Conservation (phyloP, 2,888 invertebrate genomes). For the Polymixis lichenea region DNA sequence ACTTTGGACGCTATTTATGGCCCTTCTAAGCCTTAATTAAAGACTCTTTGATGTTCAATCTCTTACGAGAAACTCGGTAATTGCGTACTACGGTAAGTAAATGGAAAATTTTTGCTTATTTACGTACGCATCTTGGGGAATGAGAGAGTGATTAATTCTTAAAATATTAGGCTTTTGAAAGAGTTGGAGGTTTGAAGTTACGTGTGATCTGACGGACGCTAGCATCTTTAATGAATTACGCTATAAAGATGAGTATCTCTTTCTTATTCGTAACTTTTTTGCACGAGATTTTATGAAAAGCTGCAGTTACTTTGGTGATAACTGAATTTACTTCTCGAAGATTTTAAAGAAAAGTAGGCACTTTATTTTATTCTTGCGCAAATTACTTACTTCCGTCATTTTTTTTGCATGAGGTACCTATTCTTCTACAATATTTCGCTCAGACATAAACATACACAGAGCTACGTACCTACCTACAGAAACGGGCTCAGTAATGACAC, state of each 20-base stretch:
- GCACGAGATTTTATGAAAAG: not conserved
- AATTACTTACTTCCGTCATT: not conserved
- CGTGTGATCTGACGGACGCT: not conserved
- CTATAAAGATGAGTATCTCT: not conserved
- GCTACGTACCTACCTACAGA: not conserved
- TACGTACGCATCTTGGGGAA: constrained; percentile 52
- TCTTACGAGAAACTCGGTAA: constrained; percentile 86
- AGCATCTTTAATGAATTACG: constrained; percentile 4
- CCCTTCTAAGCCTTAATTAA: constrained; percentile 87
- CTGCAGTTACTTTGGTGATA: not conserved
- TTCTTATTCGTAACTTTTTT: not conserved
- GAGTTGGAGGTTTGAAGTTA: constrained; percentile 22
- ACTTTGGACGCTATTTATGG: constrained; percentile 86
- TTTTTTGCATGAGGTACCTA: not conserved
- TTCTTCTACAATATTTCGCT: not conserved
- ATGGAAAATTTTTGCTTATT: constrained; percentile 67
- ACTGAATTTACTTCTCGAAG: not conserved
- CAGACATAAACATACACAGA: not conserved
- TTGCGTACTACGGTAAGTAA: constrained; percentile 80
- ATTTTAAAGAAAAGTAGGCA: not conserved
- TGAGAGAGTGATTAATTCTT: constrained; percentile 38
- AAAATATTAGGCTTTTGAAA: constrained; percentile 37
- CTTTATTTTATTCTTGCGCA: not conserved
- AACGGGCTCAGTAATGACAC: constrained; percentile 18
- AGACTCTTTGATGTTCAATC: constrained; percentile 89